Conservation (phyloP, 2,888 invertebrate genomes). For the Dasysyrphus tricinctus region DNA sequence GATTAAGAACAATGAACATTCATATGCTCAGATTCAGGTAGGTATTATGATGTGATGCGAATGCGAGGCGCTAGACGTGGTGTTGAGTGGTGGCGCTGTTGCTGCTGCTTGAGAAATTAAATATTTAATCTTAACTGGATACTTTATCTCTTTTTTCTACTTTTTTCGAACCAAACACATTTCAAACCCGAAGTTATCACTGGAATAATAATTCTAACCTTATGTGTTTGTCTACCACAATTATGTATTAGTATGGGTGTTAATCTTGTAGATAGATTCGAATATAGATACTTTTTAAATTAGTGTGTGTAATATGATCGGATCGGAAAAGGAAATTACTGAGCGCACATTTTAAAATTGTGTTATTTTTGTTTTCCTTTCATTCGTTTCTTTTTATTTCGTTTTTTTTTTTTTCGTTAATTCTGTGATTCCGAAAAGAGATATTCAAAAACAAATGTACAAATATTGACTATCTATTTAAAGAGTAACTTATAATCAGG, state of each 20-base stretch:
- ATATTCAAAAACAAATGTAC: constrained; percentile 45
- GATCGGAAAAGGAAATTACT: constrained; percentile 46
- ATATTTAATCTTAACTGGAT: constrained; percentile 62
- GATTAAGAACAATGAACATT: constrained; percentile 70
- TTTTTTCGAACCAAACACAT: constrained; percentile 67
- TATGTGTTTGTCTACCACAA: constrained; percentile 51
- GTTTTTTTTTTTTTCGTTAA: constrained; percentile 38
- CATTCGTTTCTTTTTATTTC: constrained; percentile 66
- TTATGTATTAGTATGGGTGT: constrained; percentile 56
- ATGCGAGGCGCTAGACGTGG: constrained; percentile 13
- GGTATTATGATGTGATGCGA: constrained; percentile 43
- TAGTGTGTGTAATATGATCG: constrained; percentile 55
- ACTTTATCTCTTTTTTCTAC: constrained; percentile 65
- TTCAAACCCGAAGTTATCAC: constrained; percentile 72
- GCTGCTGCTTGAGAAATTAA: constrained; percentile 33
- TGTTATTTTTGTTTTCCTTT: constrained; percentile 13
- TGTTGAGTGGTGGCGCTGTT: constrained; percentile 33
- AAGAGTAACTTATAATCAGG: constrained; percentile 39
- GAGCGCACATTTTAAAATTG: constrained; percentile 40
- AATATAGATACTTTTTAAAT: constrained; percentile 39
- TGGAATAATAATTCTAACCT: constrained; percentile 49
- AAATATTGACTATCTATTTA: constrained; percentile 41
- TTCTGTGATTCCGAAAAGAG: constrained; percentile 45
- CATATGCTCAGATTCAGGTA: constrained; percentile 44
- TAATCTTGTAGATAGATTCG: constrained; percentile 65